Evolutionary conservation across 2,113 vertebrate genomes (phyloP), one percentile per base, ranked within the genome.

Genomic region (Lagenorhynchus albirostris): DNA sequence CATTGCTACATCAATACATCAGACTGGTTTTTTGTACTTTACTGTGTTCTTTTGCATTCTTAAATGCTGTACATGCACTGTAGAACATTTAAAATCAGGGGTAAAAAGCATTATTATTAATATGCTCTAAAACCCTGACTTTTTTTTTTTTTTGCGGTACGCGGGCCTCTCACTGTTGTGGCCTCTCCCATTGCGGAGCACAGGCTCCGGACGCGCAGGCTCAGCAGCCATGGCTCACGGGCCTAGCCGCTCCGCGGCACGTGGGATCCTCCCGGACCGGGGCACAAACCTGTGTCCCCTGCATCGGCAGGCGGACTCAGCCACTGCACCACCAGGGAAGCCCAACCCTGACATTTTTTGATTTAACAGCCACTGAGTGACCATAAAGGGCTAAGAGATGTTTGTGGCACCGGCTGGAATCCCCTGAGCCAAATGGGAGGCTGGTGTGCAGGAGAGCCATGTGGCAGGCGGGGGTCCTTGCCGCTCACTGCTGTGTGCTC

Each of bases 291-390:
- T 2, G 44, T 47, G 44, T 10, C 9, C 44, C 44, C 44, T 47
- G 44, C 44, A 11, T 10, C 44, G 44, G 12, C 47, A 50, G 47
- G 47, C 47, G 12, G 47, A 50, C 47, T 50, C 47, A 13, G 12
- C 47, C 47, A 50, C 47, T 13, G 47, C 47, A 3, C 47, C 47
- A 50, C 47, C 47, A 50, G 47, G 47, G 47, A 50, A 50, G 47
- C 47, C 47, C 47, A 93, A 62, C 41, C n/a, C 73, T 36, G 38
- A 44, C 25, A 44, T 15, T 84, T 68, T 50, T 18, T 4, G 20
- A 62, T 83, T 12, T 91, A 73, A 89, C 21, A 87, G 26, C 20
- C 87, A n/a, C 86, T 62, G 14, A 71, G 76, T 21, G 60, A 83
- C 26, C 36, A 50, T 21, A 36, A 76, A 80, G 36, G 20, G 17